Conservation (phyloP, 2,797 vertebrate species). For the Neosalanx taihuensis region DNA sequence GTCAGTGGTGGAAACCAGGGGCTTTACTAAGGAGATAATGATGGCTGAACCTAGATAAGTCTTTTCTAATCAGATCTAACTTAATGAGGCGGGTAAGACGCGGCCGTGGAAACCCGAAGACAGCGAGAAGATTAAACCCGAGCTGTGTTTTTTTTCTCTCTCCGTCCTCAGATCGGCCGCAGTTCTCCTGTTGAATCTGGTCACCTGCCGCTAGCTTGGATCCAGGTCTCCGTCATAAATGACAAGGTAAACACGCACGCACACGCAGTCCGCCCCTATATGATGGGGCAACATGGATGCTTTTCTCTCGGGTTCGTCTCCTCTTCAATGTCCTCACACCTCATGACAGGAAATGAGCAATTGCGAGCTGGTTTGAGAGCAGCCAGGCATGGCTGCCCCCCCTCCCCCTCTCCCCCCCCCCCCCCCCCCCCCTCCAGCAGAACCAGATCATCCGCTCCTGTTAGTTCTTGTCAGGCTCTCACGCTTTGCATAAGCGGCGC, state of each 20-base stretch:
- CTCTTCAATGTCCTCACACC: not conserved
- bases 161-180: slow-evolving; percentile 49
- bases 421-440: slow-evolving; percentile 18
- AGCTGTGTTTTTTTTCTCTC: slow-evolving; percentile 18
- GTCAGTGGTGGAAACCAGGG: not conserved
- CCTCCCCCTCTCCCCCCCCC: not conserved
- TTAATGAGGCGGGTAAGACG: not conserved
- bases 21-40: not conserved
- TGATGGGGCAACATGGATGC: not conserved
- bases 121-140: not conserved
- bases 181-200: slow-evolving; percentile 45
- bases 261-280: not conserved
- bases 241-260: slow-evolving; percentile 63
- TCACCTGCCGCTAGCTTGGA: slow-evolving; percentile 52
- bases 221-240: slow-evolving; percentile 70
- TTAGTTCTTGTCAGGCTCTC: slow-evolving; percentile 40
- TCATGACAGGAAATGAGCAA: not conserved
- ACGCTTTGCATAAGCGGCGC: slow-evolving; percentile 5
- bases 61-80: not conserved
- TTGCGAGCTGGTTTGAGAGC: too few relatives aligned
- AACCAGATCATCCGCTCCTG: slow-evolving; percentile 41
- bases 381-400: too few relatives aligned
- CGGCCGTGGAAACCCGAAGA: not conserved
- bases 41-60: not conserved
- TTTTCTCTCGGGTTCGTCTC: not conserved